Base-by-base conservation (phyloP, 1,140 invertebrate genomes). In the Stenopsyche tienmushanensis region DNA sequence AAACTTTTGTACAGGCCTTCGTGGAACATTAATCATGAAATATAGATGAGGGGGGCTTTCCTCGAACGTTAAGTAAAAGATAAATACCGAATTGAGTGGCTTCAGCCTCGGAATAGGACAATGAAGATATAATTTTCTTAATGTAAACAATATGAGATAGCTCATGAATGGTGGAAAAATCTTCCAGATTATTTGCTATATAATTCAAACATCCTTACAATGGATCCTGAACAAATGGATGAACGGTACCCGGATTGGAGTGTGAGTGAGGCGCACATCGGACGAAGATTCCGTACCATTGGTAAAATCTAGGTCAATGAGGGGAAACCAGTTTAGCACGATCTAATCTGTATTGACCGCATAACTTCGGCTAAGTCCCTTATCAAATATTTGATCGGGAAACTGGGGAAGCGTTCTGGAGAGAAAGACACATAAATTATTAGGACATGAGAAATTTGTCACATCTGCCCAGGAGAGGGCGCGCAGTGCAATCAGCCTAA, bases 341-440 rank as follows among this genome's bases (percentile, higher is more conserved):
- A 25, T 53, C 23, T 53, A 53, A 53, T 53, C 23, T 23, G 21
- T 53, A 26, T 26, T 53, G 50, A 53, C 47, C 47, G n/a, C 23
- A 34, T 3, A 53, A 53, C 20, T 25, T 7, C 23, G 50, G 23
- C 50, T 23, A 53, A 53, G 29, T 34, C 26, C 10, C 50, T 53
- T 25, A 1, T 15, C 20, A 53, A 53, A 53, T 53, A 53, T 25
- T 53, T 23, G 50, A 23, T 34, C 29, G 29, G 29, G 29, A 34
- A 34, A 34, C 29, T 5, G 29, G 5, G 13, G 29, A 13, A 34
- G 13, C 29, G 13, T 34, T 34, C 29, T 34, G 29, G 29, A 34
- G 29, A 7, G 29, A 13, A 34, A 34, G 13, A 13, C 29, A 34
- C 29, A 34, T 34, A 34, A 34, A 34, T 34, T 34, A 34, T 34